Conservation (phyloP, 2,888 invertebrate species). For the Drymonia ruficornis region DNA sequence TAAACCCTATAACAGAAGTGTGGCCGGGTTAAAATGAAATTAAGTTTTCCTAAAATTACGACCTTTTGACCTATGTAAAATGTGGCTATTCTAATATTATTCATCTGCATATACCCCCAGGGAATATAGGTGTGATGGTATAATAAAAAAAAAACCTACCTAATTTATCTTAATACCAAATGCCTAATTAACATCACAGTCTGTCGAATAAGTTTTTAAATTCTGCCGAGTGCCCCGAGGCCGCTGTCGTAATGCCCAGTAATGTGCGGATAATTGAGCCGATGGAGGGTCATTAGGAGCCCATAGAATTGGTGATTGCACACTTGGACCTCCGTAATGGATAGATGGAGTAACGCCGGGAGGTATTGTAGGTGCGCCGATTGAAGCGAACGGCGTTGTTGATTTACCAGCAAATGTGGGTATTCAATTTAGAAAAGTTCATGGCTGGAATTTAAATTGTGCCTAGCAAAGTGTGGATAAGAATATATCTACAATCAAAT, state of each 20-base stretch:
- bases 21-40: no score
- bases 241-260: slow-evolving; percentile 19
- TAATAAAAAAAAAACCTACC: no score
- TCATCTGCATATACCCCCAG: no score
- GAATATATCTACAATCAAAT: no score
- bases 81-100: no score
- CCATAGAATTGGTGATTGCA: slow-evolving; percentile 70
- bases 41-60: no score
- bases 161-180: no score
- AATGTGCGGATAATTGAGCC: slow-evolving; percentile 52
- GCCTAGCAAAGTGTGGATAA: no score
- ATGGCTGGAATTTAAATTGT: background rate
- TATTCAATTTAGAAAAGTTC: background rate
- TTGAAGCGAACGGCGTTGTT: slow-evolving; percentile 1
- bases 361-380: slow-evolving; percentile 18
- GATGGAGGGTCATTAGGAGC: slow-evolving; percentile 50
- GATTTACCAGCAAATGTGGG: background rate
- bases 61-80: no score
- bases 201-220: background rate
- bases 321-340: slow-evolving; percentile 50
- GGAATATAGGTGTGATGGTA: no score
- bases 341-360: slow-evolving; percentile 46
- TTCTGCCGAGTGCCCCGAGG: slow-evolving; percentile 1
- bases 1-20: no score
- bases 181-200: background rate